Evolutionary conservation across 2,797 vertebrate genomes (phyloP), one percentile per base, ranked within the genome.

Genomic region (Chanos chanos): DNA sequence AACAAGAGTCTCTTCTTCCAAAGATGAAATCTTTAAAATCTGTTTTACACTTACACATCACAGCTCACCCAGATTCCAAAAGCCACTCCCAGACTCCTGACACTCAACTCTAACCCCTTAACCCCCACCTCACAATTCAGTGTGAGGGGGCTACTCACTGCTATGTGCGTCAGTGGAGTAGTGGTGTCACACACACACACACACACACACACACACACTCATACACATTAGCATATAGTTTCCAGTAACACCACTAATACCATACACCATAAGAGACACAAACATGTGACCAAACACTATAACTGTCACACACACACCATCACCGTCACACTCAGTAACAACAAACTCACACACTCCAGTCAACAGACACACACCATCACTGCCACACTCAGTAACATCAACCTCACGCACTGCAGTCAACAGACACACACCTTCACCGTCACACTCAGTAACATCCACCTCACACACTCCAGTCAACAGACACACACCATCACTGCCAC

Each of bases 361-460:
- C 4, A 25, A 80, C 76, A 86, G 83, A 77, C 76, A 76, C 55
- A 65, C 63, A 72, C 63, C 1, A 79, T 80, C 73, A 71, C 64
- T 55, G 77, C 80, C 72, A 78, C 53, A 41, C 57, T 65, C 72
- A 69, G 71, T 55, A 81, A 43, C 40, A 51, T 48, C 24, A n/a
- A 33, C 48, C 52, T 54, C 8, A 19, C 58, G 52, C 1, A 1
- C 45, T 56, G 37, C 57, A 52, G 33, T 53, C 4, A 28, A 33
- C n/a, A 7, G 43, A 48, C 30, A 61, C 7, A 61, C 22, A 41
- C 3, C 22, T 52, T 39, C 55, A 7, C 27, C 25, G 33, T 7
- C 25, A 58, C 68, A 31, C 39, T 40, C 34, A 40, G 7, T 25
- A 4, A 25, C 28, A 34, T 18, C 28, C 19, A 34, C n/a, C 0